Percentiles rank a stretch among this genome's conserved stretches.
Evolutionary conservation across 2,888 invertebrate species (phyloP).

Genomic region (Drosophila greeni): DNA sequence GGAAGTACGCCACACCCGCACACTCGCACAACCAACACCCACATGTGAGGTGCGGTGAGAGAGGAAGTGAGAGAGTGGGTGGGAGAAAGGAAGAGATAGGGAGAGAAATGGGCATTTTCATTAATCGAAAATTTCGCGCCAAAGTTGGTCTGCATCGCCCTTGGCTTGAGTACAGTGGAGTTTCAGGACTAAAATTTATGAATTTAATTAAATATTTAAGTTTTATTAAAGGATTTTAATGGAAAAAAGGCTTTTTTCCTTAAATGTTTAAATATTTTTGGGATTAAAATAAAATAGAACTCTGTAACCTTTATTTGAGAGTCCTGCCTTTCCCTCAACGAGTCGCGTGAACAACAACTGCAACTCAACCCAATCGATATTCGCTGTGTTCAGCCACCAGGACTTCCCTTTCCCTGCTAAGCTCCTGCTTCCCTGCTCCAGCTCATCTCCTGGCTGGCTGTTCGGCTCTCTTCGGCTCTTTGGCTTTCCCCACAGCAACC

Average conservation of each 20-base stretch:
- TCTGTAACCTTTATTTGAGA: neutral
- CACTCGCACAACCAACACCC: neutral
- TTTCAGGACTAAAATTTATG: neutral
- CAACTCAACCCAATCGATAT: slow-evolving; percentile 63
- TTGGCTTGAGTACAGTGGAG: neutral
- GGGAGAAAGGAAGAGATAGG: slow-evolving; percentile 1
- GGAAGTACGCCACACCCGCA: slow-evolving; percentile 40
- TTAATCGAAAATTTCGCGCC: slow-evolving; percentile 72
- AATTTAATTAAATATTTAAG: no score
- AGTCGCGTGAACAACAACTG: slow-evolving; percentile 44
- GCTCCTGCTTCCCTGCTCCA: slow-evolving; percentile 36
- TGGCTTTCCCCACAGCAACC: slow-evolving; percentile 3
- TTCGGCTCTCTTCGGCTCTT: slow-evolving; percentile 14
- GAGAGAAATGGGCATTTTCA: slow-evolving; percentile 56
- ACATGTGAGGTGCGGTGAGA: slow-evolving; percentile 16
- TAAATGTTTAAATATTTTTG: neutral
- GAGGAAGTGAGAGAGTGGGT: neutral
- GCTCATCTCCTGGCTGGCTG: slow-evolving; percentile 39
- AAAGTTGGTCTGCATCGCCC: slow-evolving; percentile 36
- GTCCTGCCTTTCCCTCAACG: neutral
- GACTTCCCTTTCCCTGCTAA: slow-evolving; percentile 45
- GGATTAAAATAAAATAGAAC: neutral
- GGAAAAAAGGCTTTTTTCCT: neutral
- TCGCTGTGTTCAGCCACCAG: slow-evolving; percentile 37
- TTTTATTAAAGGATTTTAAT: no score